A percentile compares a stretch with the other conserved stretches of the same genome.
Conservation (phyloP, 1,140 invertebrate genomes). For the Drosophila serrata region DNA sequence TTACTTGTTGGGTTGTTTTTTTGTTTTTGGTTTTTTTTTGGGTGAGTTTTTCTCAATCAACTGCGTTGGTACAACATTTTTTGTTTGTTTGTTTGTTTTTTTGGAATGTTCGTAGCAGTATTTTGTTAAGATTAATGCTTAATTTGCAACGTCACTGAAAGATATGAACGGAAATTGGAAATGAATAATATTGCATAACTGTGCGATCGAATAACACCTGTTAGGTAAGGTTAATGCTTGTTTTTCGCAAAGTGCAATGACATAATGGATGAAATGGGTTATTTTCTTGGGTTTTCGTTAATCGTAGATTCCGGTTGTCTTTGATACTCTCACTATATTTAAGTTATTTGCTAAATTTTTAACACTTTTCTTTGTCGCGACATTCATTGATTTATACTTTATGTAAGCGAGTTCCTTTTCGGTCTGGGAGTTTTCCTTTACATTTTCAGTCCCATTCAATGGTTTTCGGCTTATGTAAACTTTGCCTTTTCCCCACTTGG, state of each 20-base stretch:
- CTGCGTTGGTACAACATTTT: conserved; percentile 82
- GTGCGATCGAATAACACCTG: conserved; percentile 47
- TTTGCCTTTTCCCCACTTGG: conserved; percentile 33
- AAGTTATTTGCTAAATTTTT: background rate
- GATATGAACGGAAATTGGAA: conserved; percentile 16
- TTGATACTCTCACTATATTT: background rate
- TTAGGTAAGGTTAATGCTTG: conserved; percentile 26
- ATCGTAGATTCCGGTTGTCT: too few relatives aligned
- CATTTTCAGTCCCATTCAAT: background rate
- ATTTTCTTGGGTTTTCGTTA: background rate
- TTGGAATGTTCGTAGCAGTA: conserved; percentile 71
- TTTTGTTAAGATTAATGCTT: conserved; percentile 70
- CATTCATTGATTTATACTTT: conserved; percentile 17
- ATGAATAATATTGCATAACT: conserved; percentile 6
- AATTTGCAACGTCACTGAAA: conserved; percentile 69
- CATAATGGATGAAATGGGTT: conserved; percentile 1
- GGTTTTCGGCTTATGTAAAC: conserved; percentile 62
- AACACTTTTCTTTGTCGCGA: background rate
- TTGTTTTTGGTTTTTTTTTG: conserved; percentile 67
- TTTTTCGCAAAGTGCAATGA: conserved; percentile 8
- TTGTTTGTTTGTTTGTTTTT: conserved; percentile 44
- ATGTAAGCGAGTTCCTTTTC: conserved; percentile 6
- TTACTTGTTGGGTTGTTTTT: conserved; percentile 29
- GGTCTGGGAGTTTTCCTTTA: background rate
- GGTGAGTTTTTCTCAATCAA: conserved; percentile 77